phyloP scores from a whole-genome alignment of 1,140 invertebrate species.

The Nylanderia fulva region DNA sequence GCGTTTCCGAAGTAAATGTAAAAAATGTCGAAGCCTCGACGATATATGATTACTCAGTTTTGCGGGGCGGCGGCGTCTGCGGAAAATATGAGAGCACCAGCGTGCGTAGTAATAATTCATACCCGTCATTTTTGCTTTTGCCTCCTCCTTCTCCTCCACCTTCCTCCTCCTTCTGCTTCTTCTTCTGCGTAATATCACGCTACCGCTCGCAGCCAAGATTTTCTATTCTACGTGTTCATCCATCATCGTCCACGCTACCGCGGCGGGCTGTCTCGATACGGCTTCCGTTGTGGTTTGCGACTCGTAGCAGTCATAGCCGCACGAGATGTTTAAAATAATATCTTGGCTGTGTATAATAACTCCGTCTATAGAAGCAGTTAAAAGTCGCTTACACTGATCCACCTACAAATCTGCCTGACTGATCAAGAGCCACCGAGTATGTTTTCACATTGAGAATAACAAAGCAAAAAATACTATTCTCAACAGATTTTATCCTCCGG shows the following conservation, averaged over 20 bases:
- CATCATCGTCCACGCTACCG: constrained; percentile 75
- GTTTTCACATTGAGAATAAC: background rate
- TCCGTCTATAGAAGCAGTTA: constrained; percentile 1
- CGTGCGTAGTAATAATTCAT: constrained; percentile 77
- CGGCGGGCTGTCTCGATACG: constrained; percentile 55
- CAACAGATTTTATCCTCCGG: background rate
- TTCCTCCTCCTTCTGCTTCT: constrained; percentile 26
- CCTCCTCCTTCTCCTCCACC: background rate
- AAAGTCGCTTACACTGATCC: constrained; percentile 31
- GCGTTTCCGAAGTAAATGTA: constrained; percentile 31
- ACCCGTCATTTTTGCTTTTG: constrained; percentile 69
- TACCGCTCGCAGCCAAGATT: constrained; percentile 73
- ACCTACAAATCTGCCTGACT: background rate
- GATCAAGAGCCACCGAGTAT: background rate
- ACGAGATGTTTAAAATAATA: constrained; percentile 39
- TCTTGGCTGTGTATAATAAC: constrained; percentile 15
- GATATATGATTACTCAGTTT: constrained; percentile 55
- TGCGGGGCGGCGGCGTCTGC: constrained; percentile 1
- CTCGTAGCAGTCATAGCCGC: constrained; percentile 39
- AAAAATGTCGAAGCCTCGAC: constrained; percentile 53
- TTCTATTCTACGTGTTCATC: constrained; percentile 76
- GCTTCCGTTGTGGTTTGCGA: constrained; percentile 43
- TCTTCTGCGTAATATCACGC: constrained; percentile 68
- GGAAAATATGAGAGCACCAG: constrained; percentile 63
- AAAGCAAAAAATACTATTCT: background rate